Percentiles rank a stretch among this genome's conserved stretches.
Conservation (phyloP, 2,797 vertebrate genomes). For the Falco novaeseelandiae region DNA sequence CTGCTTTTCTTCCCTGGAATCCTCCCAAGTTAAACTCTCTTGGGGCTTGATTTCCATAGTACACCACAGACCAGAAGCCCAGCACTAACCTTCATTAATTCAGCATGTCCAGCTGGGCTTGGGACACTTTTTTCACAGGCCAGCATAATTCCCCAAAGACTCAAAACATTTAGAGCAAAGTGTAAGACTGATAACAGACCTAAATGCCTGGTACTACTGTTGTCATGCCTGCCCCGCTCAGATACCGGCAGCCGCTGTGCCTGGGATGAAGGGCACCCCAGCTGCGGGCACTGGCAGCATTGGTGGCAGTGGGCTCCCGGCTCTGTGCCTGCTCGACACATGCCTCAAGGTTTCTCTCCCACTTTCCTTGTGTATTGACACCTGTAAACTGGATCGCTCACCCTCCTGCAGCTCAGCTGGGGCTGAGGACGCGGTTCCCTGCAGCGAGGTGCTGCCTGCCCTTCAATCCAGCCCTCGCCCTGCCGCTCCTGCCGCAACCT, state of each 20-base stretch:
- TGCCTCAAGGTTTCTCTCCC: neutral
- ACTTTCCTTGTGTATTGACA: neutral
- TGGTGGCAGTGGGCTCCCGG: neutral
- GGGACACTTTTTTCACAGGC: neutral
- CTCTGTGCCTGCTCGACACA: neutral
- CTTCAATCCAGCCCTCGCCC: neutral
- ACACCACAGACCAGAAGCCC: neutral
- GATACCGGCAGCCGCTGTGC: neutral
- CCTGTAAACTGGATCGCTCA: neutral
- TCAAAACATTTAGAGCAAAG: neutral
- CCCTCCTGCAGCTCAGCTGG: neutral
- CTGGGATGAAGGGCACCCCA: neutral
- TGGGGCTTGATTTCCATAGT: neutral
- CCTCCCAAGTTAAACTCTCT: neutral
- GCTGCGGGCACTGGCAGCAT: neutral
- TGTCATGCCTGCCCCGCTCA: neutral
- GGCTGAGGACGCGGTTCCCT: neutral
- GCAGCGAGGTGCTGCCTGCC: neutral
- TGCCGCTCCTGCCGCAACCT: neutral
- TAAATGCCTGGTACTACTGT: neutral
- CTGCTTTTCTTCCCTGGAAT: neutral
- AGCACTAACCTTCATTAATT: neutral
- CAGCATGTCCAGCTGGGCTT: neutral
- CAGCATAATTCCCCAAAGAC: neutral
- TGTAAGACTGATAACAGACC: neutral